phyloP scores from a whole-genome alignment of 1,140 invertebrate genomes.

The Tetragonula clypearis region DNA sequence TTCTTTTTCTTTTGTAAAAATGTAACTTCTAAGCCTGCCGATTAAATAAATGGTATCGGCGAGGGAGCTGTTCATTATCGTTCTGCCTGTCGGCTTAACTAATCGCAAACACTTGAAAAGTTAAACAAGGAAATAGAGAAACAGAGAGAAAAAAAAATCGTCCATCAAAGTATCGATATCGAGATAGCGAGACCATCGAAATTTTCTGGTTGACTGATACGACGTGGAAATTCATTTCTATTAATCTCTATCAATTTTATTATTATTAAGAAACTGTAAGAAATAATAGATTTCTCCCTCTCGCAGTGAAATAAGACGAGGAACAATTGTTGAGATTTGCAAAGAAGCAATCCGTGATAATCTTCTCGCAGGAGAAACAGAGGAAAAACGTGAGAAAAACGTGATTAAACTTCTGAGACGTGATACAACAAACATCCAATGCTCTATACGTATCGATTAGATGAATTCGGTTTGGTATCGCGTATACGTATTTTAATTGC shows the following conservation, averaged over 20 bases:
- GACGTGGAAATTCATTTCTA: too few species aligned
- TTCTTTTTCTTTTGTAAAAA: not conserved
- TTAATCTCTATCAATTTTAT: too few species aligned
- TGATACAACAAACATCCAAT: not conserved
- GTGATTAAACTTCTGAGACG: not conserved
- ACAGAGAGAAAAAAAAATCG: not conserved
- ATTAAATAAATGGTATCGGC: not conserved
- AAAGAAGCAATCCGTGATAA: not conserved
- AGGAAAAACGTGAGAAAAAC: not conserved
- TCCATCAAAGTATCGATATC: not conserved
- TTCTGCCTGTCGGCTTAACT: not conserved
- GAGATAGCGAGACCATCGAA: not conserved
- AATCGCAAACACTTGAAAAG: not conserved
- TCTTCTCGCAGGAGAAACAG: not conserved
- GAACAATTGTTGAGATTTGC: not conserved
- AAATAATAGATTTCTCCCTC: too few species aligned
- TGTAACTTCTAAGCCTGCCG: conserved; percentile 3
- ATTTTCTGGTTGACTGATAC: not conserved
- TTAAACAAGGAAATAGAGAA: not conserved
- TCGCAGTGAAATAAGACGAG: too few species aligned
- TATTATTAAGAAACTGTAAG: too few species aligned
- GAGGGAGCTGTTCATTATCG: not conserved
- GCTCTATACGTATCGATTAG: not conserved
- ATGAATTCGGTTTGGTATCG: conserved; percentile 10
- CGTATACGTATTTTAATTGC: not conserved